Base-by-base conservation (phyloP, 2,113 vertebrate genomes). In the Pelvicachromis taeniatus region DNA sequence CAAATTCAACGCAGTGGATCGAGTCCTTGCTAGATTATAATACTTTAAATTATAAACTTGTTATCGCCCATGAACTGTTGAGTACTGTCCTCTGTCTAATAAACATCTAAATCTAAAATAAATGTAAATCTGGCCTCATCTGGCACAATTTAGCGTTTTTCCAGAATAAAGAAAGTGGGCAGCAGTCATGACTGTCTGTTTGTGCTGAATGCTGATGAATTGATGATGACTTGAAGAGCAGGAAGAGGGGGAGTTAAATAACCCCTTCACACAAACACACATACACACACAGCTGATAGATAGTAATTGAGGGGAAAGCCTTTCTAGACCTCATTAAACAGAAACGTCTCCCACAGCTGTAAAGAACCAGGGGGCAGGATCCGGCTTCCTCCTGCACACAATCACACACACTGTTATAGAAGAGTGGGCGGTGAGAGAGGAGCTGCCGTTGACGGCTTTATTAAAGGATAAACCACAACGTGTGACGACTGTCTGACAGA, bases 251-350 rank as follows among this genome's bases (percentile, higher is more conserved):
- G 70, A 70, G 79, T 81, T 85, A 82, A 86, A 81, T 90, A 58
- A 91, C 55, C 58, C 48, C 55, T 54, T 12, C 73, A 82, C 75
- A 40, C 84, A 70, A 65, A 53, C 14, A 19, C 80, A 35, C 19
- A 10, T 48, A 70, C 70, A 19, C 58, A 21, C 65, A 23, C 12
- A 70, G 83, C 78, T 89, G 83, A 91, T 86, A 50, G 87, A 92
- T 92, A 42, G 84, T 91, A 91, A 92, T 91, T 92, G 89, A 90
- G 78, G 88, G 91, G 85, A 88, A 82, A 91, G 80, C 87, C 89
- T 91, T 79, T 90, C 86, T 87, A 87, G 81, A 90, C 84, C 85
- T 94, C 90, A 93, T 92, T 92, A 93, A 83, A 91, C 77, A 88
- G 80, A 86, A 89, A 92, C 6, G 86, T 87, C 91, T 92, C 87